These are phyloP conservation scores for Tenualosa thibaudeaui DNA, from an alignment of 2,797 vertebrate genomes.

Conservation along the genomic window DNA sequence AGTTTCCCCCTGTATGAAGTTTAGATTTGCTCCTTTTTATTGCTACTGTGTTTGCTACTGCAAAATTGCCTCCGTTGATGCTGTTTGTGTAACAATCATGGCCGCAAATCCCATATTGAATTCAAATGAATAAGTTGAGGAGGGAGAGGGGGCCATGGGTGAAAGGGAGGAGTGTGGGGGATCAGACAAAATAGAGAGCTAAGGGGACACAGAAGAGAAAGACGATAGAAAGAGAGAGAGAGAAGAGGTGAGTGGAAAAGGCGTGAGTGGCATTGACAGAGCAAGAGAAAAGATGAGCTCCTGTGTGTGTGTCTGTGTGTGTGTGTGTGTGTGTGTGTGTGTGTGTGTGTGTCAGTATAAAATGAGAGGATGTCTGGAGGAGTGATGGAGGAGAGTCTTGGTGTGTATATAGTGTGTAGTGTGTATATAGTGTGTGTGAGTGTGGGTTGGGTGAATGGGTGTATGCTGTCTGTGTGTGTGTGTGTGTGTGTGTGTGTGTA, in stretches of 20 bases:
- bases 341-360: no score
- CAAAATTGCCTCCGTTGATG: neutral
- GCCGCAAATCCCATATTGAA: neutral
- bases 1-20: neutral
- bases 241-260: neutral
- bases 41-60: neutral
- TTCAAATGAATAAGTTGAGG: conserved; percentile 12
- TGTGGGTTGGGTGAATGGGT: no score
- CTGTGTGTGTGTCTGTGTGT: no score
- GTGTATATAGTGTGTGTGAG: no score
- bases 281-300: no score
- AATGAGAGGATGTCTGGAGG: neutral
- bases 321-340: no score
- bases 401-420: no score
- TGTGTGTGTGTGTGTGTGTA: no score
- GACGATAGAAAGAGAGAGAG: neutral
- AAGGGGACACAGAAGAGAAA: neutral
- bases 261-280: neutral
- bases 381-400: neutral
- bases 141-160: neutral
- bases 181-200: neutral
- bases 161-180: neutral
- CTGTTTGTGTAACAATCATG: conserved; percentile 11
- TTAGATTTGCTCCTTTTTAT: neutral
- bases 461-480: no score